Evolutionary conservation across 2,888 invertebrate species (phyloP).

Genomic region (Miltochrista miniata): DNA sequence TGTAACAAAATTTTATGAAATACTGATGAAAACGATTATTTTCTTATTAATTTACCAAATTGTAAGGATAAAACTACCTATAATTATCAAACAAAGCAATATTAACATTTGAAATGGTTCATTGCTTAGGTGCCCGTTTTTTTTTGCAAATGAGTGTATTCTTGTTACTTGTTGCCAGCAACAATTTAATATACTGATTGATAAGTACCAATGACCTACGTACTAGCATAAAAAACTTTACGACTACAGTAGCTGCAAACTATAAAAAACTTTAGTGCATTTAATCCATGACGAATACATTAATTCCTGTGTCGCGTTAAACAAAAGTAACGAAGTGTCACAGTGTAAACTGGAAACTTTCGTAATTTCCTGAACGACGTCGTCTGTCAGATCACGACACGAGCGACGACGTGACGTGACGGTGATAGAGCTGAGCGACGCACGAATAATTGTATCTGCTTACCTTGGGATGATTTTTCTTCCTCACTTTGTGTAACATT

Average conservation of each 20-base stretch:
- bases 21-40: too few relatives aligned
- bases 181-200: too few relatives aligned
- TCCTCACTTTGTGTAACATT: neutral
- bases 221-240: neutral
- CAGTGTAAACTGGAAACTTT: slow-evolving; percentile 10
- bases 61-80: too few relatives aligned
- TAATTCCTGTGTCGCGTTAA: neutral
- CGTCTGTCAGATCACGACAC: slow-evolving; percentile 4
- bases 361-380: slow-evolving; percentile 14
- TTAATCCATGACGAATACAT: neutral
- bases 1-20: too few relatives aligned
- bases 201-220: too few relatives aligned
- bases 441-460: slow-evolving; percentile 8
- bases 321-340: slow-evolving; percentile 12
- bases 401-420: neutral
- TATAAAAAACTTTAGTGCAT: neutral
- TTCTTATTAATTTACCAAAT: too few relatives aligned
- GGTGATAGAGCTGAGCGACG: neutral
- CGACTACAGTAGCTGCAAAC: neutral
- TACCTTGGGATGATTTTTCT: slow-evolving; percentile 1
- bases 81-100: too few relatives aligned
- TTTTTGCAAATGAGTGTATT: too few relatives aligned
- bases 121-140: too few relatives aligned
- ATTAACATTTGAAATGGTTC: too few relatives aligned
- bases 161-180: too few relatives aligned